Base-by-base conservation (phyloP, 2,113 vertebrate species). In the Octodon degus region DNA sequence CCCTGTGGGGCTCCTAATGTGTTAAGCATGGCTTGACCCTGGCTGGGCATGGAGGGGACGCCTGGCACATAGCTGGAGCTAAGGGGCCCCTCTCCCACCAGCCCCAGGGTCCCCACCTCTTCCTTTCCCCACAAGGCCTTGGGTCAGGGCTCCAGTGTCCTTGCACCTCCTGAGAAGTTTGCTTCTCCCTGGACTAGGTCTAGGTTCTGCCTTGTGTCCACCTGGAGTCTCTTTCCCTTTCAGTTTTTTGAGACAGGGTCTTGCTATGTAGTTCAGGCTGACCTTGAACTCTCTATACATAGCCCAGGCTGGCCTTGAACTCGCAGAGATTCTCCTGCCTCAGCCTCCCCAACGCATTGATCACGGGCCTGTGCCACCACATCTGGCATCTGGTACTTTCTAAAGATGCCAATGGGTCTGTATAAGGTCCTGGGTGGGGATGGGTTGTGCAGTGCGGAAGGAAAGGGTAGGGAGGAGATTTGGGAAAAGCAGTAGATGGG, bases 21-120 rank as follows among this genome's bases (percentile, higher is more conserved):
- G 70, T 40, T 0, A 37, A 47, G 25, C 37, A 3, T 0, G 11
- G 80, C 16, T 9, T 43, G 53, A 24, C 82, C 27, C 10, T 5
- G 43, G 68, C 40, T 3, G 5, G 30, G 34, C 1, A 7, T 62
- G 24, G 25, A 3, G 10, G 63, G 58, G 30, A 43, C 53, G 27
- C 30, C 22, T 3, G 2, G 50, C 40, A 0, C 27, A n/a, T 86
- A 13, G 10, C 13, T 32, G 76, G 7, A 34, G 62, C 14, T 68
- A 7, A 65, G 72, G 1, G 60, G 82, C 20, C 27, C 77, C 22
- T 34, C 55, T 65, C 32, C 50, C 11, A 10, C 12, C 62, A 53
- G 63, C 16, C 10, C 10, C 50, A 70, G 12, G 25, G 32, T 13
- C 60, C 80, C 43, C 3, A 0, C 60, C n/a, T 79, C 37, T 70